Conservation (phyloP, 2,888 invertebrate species). For the Drosophila neutralis region DNA sequence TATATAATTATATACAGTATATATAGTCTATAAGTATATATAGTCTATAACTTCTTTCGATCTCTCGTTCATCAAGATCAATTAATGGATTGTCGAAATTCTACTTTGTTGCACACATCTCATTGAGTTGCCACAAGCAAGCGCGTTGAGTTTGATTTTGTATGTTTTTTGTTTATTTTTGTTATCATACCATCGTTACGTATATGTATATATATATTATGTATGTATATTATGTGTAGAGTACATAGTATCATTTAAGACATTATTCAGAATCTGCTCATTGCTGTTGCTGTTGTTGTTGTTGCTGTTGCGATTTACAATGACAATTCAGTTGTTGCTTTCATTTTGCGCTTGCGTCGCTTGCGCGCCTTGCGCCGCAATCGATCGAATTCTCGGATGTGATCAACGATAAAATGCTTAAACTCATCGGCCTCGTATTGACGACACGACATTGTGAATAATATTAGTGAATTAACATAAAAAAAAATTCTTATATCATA, state of each 20-base stretch:
- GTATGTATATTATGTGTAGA: not conserved
- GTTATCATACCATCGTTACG: not conserved
- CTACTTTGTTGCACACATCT: not conserved
- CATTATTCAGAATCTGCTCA: not conserved
- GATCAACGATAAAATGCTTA: slow-evolving; percentile 75
- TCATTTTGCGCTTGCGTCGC: slow-evolving; percentile 61
- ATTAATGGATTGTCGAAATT: not conserved
- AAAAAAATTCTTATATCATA: slow-evolving; percentile 82
- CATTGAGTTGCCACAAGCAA: not conserved
- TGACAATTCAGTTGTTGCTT: slow-evolving; percentile 7
- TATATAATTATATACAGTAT: no score
- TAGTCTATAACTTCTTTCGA: not conserved
- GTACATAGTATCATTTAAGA: not conserved
- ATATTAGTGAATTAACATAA: slow-evolving; percentile 80
- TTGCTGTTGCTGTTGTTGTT: not conserved
- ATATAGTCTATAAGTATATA: no score
- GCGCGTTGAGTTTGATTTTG: not conserved
- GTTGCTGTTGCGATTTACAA: not conserved
- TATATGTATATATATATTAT: not conserved
- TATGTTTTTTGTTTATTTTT: not conserved
- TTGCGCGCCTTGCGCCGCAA: slow-evolving; percentile 77
- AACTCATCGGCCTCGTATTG: slow-evolving; percentile 73
- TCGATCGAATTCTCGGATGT: slow-evolving; percentile 75
- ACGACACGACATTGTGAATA: slow-evolving; percentile 76
- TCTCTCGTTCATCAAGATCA: not conserved